phyloP scores from a whole-genome alignment of 2,888 invertebrate genomes.

The Ellobium chinense region DNA sequence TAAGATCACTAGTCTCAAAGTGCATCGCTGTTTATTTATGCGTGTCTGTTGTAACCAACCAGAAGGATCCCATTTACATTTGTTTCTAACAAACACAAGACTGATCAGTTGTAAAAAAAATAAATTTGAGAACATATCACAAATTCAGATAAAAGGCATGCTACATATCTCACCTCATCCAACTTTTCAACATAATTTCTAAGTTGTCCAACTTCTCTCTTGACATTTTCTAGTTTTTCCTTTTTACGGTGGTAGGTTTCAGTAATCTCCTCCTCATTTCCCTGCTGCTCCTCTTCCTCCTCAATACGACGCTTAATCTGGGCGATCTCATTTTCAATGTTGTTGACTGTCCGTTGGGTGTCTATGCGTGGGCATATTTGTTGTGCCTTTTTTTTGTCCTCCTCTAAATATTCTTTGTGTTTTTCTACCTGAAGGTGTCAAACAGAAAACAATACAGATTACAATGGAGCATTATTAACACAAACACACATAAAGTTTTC shows the following conservation, averaged over 20 bases:
- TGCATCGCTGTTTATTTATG: too few relatives aligned
- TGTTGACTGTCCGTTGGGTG: slow-evolving; percentile 66
- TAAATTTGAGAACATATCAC: too few relatives aligned
- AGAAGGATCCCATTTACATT: too few relatives aligned
- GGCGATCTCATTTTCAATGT: slow-evolving; percentile 74
- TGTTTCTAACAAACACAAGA: too few relatives aligned
- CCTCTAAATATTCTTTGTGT: slow-evolving; percentile 54
- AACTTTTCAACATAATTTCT: slow-evolving; percentile 23
- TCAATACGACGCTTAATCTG: slow-evolving; percentile 71
- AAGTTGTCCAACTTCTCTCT: slow-evolving; percentile 34
- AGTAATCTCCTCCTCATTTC: slow-evolving; percentile 36
- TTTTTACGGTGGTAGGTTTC: slow-evolving; percentile 31
- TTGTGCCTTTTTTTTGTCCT: slow-evolving; percentile 65
- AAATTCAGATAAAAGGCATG: too few relatives aligned
- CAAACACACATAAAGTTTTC: too few relatives aligned
- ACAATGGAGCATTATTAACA: too few relatives aligned
- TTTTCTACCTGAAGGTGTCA: slow-evolving; percentile 35
- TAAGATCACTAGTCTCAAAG: too few relatives aligned
- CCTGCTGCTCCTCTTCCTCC: slow-evolving; percentile 73
- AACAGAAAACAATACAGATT: background rate
- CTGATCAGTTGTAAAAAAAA: too few relatives aligned
- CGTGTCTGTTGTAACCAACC: too few relatives aligned
- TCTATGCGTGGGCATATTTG: slow-evolving; percentile 69
- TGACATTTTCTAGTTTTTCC: slow-evolving; percentile 14
- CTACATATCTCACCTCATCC: slow-evolving; percentile 40